Evolutionary conservation across 2,113 vertebrate species (phyloP).

Genomic region (Python bivittatus): DNA sequence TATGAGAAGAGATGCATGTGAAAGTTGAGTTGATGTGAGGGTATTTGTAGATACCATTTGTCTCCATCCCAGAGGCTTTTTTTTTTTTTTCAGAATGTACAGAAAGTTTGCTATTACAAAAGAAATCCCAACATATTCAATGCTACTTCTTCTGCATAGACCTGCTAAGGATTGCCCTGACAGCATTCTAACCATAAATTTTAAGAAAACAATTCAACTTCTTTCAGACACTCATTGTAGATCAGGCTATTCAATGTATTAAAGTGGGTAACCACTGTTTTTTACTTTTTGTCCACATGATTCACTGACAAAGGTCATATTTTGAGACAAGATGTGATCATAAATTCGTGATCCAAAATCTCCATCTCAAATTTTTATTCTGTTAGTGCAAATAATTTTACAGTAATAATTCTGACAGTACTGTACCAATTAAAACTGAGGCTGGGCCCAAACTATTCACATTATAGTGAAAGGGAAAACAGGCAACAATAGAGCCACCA

Average conservation of each 20-base stretch:
- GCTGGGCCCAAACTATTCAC: neutral
- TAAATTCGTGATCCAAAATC: neutral
- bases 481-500: neutral
- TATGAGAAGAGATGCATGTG: neutral
- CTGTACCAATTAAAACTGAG: neutral
- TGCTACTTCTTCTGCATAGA: neutral
- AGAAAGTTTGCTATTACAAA: neutral
- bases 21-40: neutral
- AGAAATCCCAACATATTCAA: neutral
- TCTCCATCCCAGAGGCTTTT: neutral
- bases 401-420: neutral
- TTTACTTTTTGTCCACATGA: neutral
- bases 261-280: neutral
- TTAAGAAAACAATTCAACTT: neutral
- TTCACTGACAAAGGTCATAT: neutral
- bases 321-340: neutral
- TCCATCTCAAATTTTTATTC: neutral
- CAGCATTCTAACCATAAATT: neutral
- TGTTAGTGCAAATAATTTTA: neutral
- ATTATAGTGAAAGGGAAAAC: neutral
- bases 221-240: neutral
- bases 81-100: neutral
- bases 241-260: neutral
- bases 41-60: neutral
- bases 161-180: neutral